phyloP scores from a whole-genome alignment of 2,113 vertebrate species.

The Cynoglossus semilaevis region DNA sequence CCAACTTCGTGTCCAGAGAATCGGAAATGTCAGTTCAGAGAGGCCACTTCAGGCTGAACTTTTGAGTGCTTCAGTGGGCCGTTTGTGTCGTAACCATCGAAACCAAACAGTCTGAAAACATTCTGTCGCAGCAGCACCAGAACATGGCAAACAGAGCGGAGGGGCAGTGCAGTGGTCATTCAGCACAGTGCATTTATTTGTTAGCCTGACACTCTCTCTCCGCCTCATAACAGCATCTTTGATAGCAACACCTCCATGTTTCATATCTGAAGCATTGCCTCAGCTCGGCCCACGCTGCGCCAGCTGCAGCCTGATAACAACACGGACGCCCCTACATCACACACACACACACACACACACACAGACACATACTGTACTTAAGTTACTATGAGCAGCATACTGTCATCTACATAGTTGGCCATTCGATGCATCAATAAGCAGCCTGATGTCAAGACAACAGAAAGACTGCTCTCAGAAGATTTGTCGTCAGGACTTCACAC shows the following conservation, averaged over 20 bases:
- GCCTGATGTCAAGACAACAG: slow-evolving; percentile 26
- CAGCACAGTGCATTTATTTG: slow-evolving; percentile 41
- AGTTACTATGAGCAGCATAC: slow-evolving; percentile 27
- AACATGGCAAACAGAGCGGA: not conserved
- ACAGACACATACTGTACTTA: slow-evolving; percentile 8
- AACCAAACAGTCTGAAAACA: slow-evolving; percentile 49
- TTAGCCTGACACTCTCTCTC: slow-evolving; percentile 47
- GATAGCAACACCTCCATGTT: slow-evolving; percentile 58
- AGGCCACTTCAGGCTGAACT: slow-evolving; percentile 21
- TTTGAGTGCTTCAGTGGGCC: slow-evolving; percentile 40
- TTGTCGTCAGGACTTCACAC: too few species aligned
- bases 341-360: slow-evolving; percentile 4
- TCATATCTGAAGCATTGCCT: slow-evolving; percentile 60
- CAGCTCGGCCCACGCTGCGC: slow-evolving; percentile 39
- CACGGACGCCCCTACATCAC: too few species aligned
- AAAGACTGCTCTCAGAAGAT: not conserved
- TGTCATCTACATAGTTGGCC: slow-evolving; percentile 29
- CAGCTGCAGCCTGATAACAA: slow-evolving; percentile 53
- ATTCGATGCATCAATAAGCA: slow-evolving; percentile 26
- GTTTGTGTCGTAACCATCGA: slow-evolving; percentile 56
- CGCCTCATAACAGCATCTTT: slow-evolving; percentile 53
- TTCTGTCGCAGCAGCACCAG: slow-evolving; percentile 17
- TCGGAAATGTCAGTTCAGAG: slow-evolving; percentile 48
- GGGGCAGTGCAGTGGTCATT: slow-evolving; percentile 5
- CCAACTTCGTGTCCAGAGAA: slow-evolving; percentile 11